Base-by-base conservation (phyloP, 2,113 vertebrate genomes). In the Ploceus nigricollis region DNA sequence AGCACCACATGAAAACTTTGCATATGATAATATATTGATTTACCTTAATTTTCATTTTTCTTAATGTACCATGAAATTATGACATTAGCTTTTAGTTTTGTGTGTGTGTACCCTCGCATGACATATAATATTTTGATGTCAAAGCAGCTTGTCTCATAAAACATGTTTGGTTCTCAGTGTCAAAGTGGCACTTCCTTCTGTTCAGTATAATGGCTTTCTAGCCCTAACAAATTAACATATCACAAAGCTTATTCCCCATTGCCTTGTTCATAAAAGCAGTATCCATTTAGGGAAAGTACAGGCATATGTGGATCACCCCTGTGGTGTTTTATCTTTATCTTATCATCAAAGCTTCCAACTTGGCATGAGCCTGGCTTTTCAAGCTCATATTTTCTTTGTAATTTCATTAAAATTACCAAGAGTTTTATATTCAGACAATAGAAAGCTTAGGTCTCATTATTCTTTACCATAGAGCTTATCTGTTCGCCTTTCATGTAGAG, bases 311-410 rank as follows among this genome's bases (percentile, higher is more conserved):
- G 30, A 90, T 93, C 86, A 90, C 60, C 71, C 90, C 90, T 93
- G 82, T 87, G 86, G 92, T 90, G 82, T 90, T 94, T 95, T 89
- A 92, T 95, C 94, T 93, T 94, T 77, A 86, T 94, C 75, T 94
- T 89, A 65, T n/a, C 58, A 92, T 97, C 92, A 96, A 95, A 95
- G 94, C 76, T 70, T 90, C 79, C 69, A 83, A 77, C 88, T 89
- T 97, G 76, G 86, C 76, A 73, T 90, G 94, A 92, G 42, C 31
- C 68, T 86, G 82, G 42, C 82, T 90, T 97, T 96, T 95, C 86
- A 89, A 89, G 42, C 54, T 86, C 56, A 37, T 91, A 85, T 78
- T 83, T 64, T 88, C 88, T 96, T 82, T 83, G 71, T 77, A 86
- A 88, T 96, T 88, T 88, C 88, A 93, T 88, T 93, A 92, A 94